Base-by-base conservation (phyloP, 1,140 invertebrate species). In the Reticulitermes speratus region DNA sequence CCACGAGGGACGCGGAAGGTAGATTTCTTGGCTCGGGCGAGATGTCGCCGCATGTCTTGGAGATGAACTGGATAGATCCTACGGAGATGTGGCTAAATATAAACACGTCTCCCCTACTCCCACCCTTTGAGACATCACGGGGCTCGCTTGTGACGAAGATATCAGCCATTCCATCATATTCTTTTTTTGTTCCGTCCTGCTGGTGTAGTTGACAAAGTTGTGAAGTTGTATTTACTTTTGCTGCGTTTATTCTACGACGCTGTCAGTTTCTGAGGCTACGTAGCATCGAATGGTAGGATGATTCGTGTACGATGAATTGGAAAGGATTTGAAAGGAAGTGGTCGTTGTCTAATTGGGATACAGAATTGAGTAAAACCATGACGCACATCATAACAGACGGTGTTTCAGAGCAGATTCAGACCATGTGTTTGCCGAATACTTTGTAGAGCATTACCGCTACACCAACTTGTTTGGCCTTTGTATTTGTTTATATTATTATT, bases 401-500 rank as follows among this genome's bases (percentile, higher is more conserved):
- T n/a, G n/a, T n/a, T n/a, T n/a, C n/a, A n/a, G n/a, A n/a, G n/a
- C n/a, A n/a, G n/a, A n/a, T n/a, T n/a, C n/a, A n/a, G n/a, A n/a
- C n/a, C n/a, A n/a, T n/a, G n/a, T n/a, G n/a, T n/a, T n/a, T n/a
- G n/a, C n/a, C n/a, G n/a, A n/a, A n/a, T n/a, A n/a, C n/a, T n/a
- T n/a, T n/a, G n/a, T 55, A 55, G 19, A 55, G 52, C 9, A 55
- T 19, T 11, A 82, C 38, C 38, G 38, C 9, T 82, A 82, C 25
- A 12, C 9, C 25, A 32, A 82, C 38, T 82, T 9, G 9, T 82
- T 32, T 82, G 14, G 9, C 9, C 9, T 12, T 82, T 82, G 38
- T 82, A 32, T 12, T 82, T 82, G 25, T 82, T 82, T 12, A 12
- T 82, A 82, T 82, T 82, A 82, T 82, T 82, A 82, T 82, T 82